Base-by-base conservation (phyloP, 2,888 invertebrate species). In the Argynnis bischoffii region DNA sequence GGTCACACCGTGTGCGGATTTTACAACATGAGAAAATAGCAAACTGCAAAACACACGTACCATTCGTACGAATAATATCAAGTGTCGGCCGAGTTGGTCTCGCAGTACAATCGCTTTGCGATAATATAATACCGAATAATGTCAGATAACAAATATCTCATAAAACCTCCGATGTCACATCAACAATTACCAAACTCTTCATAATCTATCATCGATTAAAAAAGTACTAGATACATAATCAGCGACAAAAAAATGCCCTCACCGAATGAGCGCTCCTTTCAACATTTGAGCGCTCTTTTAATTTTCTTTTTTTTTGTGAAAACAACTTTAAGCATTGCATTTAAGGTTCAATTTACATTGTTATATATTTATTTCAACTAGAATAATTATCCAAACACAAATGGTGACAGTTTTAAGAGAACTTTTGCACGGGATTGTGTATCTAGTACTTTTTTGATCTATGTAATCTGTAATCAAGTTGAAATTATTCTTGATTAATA, bases 1-100 rank as follows among this genome's bases (percentile, higher is more conserved):
- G 67, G 70, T 77, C 78, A 83, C 82, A 81, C 79, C 76, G 76
- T 78, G 80, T 79, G 79, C 78, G 76, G 77, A 78, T 68, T 73
- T 73, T 67, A 67, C 69, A 63, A 71, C 64, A 70, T 65, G 67
- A 72, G 68, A 72, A 69, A 73, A 71, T 56, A 61, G 55, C 41
- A 50, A 63, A 67, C 21, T 66, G 69, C 55, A 51, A 53, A 53
- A 65, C 55, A 57, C 15, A 53, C 60, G 48, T 66, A 69, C 57
- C 56, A 61, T 53, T 48, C 35, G 63, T 70, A 66, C 64, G 67
- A 63, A 71, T 35, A 65, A 48, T 63, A 67, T 64, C 55, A 64
- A 48, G 21, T 15, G 53, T 64, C 63, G 21, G 60, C 69, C 61
- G 21, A 55, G 55, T 67, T 67, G 59, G 71, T 69, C 67, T 67